Conservation (phyloP, 2,888 invertebrate genomes). For the Himalopsyche japonica region DNA sequence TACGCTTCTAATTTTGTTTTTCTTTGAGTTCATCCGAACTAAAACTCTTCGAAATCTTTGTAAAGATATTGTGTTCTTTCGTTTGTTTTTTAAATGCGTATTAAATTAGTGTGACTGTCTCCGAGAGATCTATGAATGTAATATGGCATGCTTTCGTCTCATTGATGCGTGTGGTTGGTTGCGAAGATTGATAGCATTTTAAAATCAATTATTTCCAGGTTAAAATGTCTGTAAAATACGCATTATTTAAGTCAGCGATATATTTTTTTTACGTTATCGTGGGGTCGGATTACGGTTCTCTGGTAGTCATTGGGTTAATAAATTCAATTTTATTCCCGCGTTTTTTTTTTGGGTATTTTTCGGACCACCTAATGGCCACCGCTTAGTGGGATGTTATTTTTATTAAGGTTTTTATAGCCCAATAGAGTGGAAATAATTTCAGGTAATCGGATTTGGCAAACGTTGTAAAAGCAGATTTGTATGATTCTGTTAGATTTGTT, state of each 20-base stretch:
- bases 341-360: neutral
- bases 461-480: neutral
- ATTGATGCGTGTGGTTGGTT: conserved; percentile 16
- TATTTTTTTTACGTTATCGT: conserved; percentile 10
- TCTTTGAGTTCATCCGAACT: too few relatives aligned
- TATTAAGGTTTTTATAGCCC: neutral
- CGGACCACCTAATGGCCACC: neutral
- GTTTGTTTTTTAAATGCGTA: neutral
- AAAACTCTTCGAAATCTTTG: neutral
- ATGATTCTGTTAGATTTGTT: neutral
- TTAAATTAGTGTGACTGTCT: neutral
- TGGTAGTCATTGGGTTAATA: neutral
- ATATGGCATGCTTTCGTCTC: neutral
- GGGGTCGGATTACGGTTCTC: conserved; percentile 5
- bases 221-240: conserved; percentile 28
- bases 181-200: conserved; percentile 37
- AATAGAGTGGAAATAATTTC: neutral
- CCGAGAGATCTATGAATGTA: neutral
- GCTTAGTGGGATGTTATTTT: neutral
- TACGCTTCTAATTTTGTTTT: too few relatives aligned
- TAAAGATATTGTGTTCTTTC: neutral
- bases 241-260: conserved; percentile 20
- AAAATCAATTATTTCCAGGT: conserved; percentile 38
- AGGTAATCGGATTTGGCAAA: neutral
- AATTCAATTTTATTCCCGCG: neutral